Percentiles rank a stretch among this genome's conserved stretches.
Evolutionary conservation across 2,888 invertebrate species (phyloP).

Genomic region (Pilophorus perplexus): DNA sequence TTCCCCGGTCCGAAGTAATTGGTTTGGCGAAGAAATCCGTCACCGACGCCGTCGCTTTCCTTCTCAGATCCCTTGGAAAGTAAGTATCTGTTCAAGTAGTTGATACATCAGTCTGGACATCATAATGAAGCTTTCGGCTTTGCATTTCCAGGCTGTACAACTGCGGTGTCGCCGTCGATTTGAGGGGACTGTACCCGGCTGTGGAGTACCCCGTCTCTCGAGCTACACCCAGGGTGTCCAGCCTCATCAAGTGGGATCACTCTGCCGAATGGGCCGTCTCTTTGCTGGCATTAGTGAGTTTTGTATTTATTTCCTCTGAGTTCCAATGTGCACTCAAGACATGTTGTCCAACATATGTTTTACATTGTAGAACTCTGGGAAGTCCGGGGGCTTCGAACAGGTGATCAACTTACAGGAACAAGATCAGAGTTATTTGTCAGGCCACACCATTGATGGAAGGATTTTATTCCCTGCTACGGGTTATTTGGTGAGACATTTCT

Average conservation of each 20-base stretch:
- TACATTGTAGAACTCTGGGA: not conserved
- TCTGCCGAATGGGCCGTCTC: constrained; percentile 82
- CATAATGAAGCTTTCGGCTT: not conserved
- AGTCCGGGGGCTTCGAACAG: not conserved
- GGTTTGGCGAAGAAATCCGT: constrained; percentile 65
- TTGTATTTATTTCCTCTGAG: too few species aligned
- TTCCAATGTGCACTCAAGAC: too few species aligned
- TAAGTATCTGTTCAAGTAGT: constrained; percentile 52
- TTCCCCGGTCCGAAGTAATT: constrained; percentile 65
- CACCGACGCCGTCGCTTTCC: constrained; percentile 63
- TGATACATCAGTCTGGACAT: not conserved
- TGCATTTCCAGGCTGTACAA: constrained; percentile 63
- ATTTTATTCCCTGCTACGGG: constrained; percentile 94
- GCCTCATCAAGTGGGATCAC: constrained; percentile 91
- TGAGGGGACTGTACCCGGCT: constrained; percentile 71
- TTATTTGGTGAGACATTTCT: constrained; percentile 64
- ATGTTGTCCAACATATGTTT: too few species aligned
- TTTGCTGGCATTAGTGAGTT: constrained; percentile 53
- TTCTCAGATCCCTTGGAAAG: constrained; percentile 71
- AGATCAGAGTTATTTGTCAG: constrained; percentile 70
- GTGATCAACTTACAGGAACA: not conserved
- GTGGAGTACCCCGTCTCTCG: constrained; percentile 81
- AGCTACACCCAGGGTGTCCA: constrained; percentile 86
- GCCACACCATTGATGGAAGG: constrained; percentile 91
- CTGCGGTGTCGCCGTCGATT: constrained; percentile 74